Evolutionary conservation across 2,888 invertebrate species (phyloP).

Genomic region (Pterobdella sp.): DNA sequence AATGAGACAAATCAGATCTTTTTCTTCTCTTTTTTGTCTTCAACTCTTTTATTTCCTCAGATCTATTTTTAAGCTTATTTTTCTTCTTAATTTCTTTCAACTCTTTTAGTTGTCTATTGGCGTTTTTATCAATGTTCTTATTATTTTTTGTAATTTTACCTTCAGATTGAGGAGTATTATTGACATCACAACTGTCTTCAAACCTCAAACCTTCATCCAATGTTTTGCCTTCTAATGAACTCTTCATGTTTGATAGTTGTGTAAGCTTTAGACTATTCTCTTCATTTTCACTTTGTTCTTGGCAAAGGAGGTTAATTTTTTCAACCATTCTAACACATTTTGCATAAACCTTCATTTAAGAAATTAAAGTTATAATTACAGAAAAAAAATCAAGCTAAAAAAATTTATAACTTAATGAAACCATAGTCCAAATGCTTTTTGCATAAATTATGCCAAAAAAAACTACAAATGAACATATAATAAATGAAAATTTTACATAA

Average conservation of each 20-base stretch:
- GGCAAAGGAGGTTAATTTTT: neutral
- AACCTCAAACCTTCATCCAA: no score
- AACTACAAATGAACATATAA: no score
- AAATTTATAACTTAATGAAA: no score
- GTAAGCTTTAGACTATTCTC: neutral
- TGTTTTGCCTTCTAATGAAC: neutral
- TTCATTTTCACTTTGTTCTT: neutral
- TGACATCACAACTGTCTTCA: neutral
- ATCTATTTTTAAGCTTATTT: no score
- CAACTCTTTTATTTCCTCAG: no score
- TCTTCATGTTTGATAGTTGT: neutral
- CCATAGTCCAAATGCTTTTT: no score
- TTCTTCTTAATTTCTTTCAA: neutral
- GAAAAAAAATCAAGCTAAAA: no score
- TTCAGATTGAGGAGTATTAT: constrained; percentile 3
- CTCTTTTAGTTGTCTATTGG: neutral
- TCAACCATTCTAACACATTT: constrained; percentile 6
- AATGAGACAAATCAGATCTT: neutral
- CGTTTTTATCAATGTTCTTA: neutral
- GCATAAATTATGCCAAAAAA: no score
- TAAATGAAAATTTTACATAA: no score
- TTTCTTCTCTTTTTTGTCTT: neutral
- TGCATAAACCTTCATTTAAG: neutral
- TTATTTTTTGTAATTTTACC: neutral
- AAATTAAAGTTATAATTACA: no score